A percentile compares a stretch with the other conserved stretches of the same genome.
Conservation (phyloP, 1,140 invertebrate species). For the Calephelis nemesis region DNA sequence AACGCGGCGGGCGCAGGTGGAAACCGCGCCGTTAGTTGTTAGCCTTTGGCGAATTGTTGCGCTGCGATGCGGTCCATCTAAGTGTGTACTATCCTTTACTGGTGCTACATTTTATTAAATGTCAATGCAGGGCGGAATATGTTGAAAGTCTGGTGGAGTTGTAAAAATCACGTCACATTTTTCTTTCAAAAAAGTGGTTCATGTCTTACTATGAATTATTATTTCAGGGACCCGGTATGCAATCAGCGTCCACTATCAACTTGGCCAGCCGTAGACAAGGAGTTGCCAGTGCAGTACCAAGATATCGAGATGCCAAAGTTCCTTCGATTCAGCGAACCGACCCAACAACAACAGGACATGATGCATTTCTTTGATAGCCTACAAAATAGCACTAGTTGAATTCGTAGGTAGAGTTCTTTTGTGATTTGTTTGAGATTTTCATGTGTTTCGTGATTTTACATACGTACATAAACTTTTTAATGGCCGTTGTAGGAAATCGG, state of each 20-base stretch:
- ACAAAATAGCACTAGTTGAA: slow-evolving; percentile 37
- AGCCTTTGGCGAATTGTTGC: too few relatives aligned
- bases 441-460: neutral
- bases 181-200: too few relatives aligned
- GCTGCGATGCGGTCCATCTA: too few relatives aligned
- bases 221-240: slow-evolving; percentile 45
- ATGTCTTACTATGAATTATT: neutral
- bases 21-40: too few relatives aligned
- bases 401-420: slow-evolving; percentile 11
- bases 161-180: too few relatives aligned
- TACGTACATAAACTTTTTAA: too few relatives aligned
- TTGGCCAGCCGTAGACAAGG: slow-evolving; percentile 36
- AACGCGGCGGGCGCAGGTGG: too few relatives aligned
- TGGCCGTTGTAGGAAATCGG: too few relatives aligned
- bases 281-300: slow-evolving; percentile 35
- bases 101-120: too few relatives aligned
- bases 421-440: slow-evolving; percentile 19
- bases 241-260: slow-evolving; percentile 23
- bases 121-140: too few relatives aligned
- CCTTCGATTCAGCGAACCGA: slow-evolving; percentile 30
- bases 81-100: too few relatives aligned
- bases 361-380: slow-evolving; percentile 47
- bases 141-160: too few relatives aligned
- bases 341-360: slow-evolving; percentile 35
- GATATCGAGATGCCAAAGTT: slow-evolving; percentile 37